Conservation (phyloP, 2,113 vertebrate genomes). For the Plotosus lineatus region DNA sequence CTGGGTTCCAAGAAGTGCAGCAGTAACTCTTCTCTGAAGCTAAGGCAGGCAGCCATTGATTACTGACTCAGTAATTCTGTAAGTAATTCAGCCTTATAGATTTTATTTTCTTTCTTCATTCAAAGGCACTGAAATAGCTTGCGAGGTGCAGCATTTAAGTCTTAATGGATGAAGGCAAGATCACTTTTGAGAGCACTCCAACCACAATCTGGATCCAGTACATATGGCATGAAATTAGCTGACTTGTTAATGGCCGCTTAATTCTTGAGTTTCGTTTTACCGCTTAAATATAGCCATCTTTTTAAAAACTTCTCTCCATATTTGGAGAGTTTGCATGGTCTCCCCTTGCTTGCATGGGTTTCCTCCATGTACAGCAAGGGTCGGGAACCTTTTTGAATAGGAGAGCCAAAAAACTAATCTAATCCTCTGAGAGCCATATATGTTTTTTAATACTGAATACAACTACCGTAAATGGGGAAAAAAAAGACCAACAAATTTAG, state of each 20-base stretch:
- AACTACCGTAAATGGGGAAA: no score
- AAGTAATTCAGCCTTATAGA: conserved; percentile 34
- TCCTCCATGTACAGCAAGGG: no score
- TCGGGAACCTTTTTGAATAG: no score
- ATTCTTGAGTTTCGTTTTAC: conserved; percentile 33
- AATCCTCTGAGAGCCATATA: no score
- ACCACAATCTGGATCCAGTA: neutral
- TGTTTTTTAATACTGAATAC: no score
- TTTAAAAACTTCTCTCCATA: no score
- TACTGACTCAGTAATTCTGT: conserved; percentile 52
- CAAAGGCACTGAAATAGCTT: neutral
- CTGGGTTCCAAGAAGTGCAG: conserved; percentile 34
- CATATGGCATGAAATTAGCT: conserved; percentile 41
- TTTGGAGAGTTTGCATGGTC: no score
- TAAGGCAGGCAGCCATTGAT: conserved; percentile 50
- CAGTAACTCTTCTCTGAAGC: conserved; percentile 48
- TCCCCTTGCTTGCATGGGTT: no score
- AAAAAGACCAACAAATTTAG: no score
- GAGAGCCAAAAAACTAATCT: no score
- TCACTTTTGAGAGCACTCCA: conserved; percentile 19
- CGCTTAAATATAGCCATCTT: neutral
- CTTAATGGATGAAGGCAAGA: neutral
- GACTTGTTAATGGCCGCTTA: conserved; percentile 42
- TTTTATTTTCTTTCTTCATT: neutral
- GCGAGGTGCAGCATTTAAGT: conserved; percentile 14